Evolutionary conservation across 2,888 invertebrate species (phyloP), one percentile per base, ranked within the genome.

Genomic region (Pammene aurita): DNA sequence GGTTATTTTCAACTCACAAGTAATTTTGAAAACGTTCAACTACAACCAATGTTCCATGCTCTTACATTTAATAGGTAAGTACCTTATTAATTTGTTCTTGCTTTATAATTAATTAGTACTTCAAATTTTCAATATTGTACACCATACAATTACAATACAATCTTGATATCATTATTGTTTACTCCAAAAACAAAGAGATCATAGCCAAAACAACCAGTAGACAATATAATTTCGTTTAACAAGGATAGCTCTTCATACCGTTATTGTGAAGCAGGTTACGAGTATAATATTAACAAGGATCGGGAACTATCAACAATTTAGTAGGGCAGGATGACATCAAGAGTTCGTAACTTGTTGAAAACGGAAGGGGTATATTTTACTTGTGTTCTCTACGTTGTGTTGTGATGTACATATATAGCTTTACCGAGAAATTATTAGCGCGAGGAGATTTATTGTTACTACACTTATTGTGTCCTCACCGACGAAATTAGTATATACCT

Each of bases 201-300:
- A 2, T 2, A 26, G 26, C 38, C 38, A 48, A 48, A 61, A 61
- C 38, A 61, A 50, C 9, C 38, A 9, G 38, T 35, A 61, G 41
- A 62, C 62, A 52, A 62, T 14, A 16, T 50, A 50, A 61, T 50
- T 48, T n/a, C 16, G 38, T 38, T 13, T 50, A 16, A 38, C 38
- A 38, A 13, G 9, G 48, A 38, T 35, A 4, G 58, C 34, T 35
- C 61, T 50, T 61, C 46, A 50, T 50, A 50, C n/a, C 38, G 13
- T 38, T 62, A 41, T 62, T 62, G 62, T 52, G 34, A 62, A 50
- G 41, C 41, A 52, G 52, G 41, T 41, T 52, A 52, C 18, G 1
- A 26, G 52, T 14, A 38, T 52, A 62, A 34, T 38, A 9, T 34
- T 9, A 48, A 26, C 26, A 26, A 62, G 41, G 41, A 48, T 48